Conservation (phyloP, 1,140 invertebrate genomes). For the Frieseomelitta varia region DNA sequence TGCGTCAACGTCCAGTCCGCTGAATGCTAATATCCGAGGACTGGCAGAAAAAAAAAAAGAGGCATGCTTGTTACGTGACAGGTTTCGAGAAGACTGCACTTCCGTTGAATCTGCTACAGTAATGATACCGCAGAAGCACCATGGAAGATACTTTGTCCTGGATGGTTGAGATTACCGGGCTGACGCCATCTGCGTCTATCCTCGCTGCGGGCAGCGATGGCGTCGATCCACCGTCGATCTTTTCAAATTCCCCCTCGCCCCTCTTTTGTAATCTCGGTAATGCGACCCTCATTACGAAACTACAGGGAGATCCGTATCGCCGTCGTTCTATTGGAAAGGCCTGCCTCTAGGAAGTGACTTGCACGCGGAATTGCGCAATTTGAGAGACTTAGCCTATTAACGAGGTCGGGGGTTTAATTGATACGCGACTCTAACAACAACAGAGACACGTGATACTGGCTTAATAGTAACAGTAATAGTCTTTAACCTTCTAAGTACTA, state of each 20-base stretch:
- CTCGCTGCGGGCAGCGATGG: constrained; percentile 9
- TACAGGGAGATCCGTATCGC: not conserved
- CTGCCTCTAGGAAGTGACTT: not conserved
- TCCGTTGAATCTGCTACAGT: constrained; percentile 41
- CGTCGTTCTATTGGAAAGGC: not conserved
- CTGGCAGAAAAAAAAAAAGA: constrained; percentile 1
- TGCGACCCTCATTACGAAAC: not conserved
- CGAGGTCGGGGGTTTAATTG: not conserved
- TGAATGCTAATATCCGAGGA: constrained; percentile 10
- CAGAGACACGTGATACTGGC: not conserved
- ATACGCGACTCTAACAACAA: not conserved
- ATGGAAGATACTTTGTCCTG: constrained; percentile 11
- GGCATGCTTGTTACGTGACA: constrained; percentile 31
- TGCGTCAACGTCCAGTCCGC: not conserved
- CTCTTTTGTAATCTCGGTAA: not conserved
- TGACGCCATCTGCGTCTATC: not conserved
- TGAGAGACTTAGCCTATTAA: not conserved
- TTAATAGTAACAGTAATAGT: no score
- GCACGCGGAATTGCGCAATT: not conserved
- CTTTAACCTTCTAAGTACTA: no score
- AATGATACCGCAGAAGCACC: constrained; percentile 28
- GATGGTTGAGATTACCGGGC: not conserved
- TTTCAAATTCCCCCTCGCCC: not conserved
- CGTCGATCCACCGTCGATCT: not conserved
- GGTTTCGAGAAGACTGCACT: constrained; percentile 24